Evolutionary conservation across 2,888 invertebrate genomes (phyloP).

Genomic region (Congeria kusceri): DNA sequence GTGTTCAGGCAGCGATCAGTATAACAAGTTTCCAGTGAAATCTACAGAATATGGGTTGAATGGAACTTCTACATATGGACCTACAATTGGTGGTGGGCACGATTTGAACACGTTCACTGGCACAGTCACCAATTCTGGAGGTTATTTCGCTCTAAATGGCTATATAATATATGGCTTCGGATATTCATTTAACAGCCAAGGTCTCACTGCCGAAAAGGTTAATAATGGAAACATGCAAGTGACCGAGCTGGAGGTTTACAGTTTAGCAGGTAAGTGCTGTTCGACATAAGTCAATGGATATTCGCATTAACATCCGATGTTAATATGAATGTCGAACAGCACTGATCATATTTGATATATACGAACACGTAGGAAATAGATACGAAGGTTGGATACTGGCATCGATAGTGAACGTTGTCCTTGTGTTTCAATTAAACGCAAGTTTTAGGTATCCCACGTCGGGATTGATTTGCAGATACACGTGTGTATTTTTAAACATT

Average conservation of each 20-base stretch:
- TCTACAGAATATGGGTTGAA: not conserved
- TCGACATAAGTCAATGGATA: too few relatives aligned
- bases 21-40: slow-evolving; percentile 12
- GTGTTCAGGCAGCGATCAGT: slow-evolving; percentile 13
- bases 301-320: too few relatives aligned
- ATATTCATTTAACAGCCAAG: slow-evolving; percentile 28
- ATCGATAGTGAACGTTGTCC: too few relatives aligned
- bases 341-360: too few relatives aligned
- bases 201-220: slow-evolving; percentile 31
- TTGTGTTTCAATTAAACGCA: too few relatives aligned
- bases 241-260: slow-evolving; percentile 19
- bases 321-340: too few relatives aligned
- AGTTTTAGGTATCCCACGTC: too few relatives aligned
- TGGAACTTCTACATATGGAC: slow-evolving; percentile 15
- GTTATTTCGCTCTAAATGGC: slow-evolving; percentile 31
- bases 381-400: too few relatives aligned
- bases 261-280: too few relatives aligned
- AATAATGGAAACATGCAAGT: slow-evolving; percentile 49
- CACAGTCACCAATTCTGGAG: slow-evolving; percentile 15
- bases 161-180: slow-evolving; percentile 16
- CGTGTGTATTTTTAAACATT: too few relatives aligned
- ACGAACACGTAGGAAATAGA: too few relatives aligned
- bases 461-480: too few relatives aligned
- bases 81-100: slow-evolving; percentile 35
- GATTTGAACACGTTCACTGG: slow-evolving; percentile 28